A percentile compares a stretch with the other conserved stretches of the same genome.
phyloP scores from a whole-genome alignment of 2,888 invertebrate species.

The Caenorhabditis panamensis region DNA sequence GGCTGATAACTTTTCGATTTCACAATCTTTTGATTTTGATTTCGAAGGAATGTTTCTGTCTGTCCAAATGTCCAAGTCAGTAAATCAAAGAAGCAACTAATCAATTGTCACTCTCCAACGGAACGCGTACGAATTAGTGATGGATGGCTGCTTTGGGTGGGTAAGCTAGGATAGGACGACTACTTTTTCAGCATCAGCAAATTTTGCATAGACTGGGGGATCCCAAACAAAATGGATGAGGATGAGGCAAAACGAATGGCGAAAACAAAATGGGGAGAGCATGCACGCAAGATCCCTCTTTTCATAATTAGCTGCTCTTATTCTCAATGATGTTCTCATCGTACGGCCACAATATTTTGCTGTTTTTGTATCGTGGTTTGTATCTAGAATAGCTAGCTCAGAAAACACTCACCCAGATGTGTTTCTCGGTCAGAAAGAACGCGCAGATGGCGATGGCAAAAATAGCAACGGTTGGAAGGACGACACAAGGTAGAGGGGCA shows the following conservation, averaged over 20 bases:
- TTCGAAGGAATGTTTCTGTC: too few species aligned
- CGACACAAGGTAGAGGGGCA: background rate
- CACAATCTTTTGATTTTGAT: background rate
- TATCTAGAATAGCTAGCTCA: too few species aligned
- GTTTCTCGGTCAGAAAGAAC: background rate
- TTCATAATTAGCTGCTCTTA: conserved; percentile 2
- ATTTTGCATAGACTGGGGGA: too few species aligned
- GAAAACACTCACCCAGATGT: conserved; percentile 9
- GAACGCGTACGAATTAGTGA: background rate
- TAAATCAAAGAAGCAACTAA: background rate
- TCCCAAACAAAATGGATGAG: too few species aligned
- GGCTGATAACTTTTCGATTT: background rate
- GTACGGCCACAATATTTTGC: too few species aligned
- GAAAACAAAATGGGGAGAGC: background rate
- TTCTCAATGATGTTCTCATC: too few species aligned
- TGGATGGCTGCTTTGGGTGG: background rate
- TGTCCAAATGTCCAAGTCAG: background rate
- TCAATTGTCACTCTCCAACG: background rate
- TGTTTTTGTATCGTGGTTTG: conserved; percentile 2
- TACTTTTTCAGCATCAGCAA: too few species aligned
- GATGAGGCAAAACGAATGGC: background rate
- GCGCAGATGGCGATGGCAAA: background rate
- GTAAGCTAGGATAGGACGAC: too few species aligned
- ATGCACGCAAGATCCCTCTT: too few species aligned
- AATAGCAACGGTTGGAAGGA: background rate